These are phyloP conservation scores for Scaeva pyrastri DNA, from an alignment of 2,888 invertebrate genomes.

Conservation along the genomic window DNA sequence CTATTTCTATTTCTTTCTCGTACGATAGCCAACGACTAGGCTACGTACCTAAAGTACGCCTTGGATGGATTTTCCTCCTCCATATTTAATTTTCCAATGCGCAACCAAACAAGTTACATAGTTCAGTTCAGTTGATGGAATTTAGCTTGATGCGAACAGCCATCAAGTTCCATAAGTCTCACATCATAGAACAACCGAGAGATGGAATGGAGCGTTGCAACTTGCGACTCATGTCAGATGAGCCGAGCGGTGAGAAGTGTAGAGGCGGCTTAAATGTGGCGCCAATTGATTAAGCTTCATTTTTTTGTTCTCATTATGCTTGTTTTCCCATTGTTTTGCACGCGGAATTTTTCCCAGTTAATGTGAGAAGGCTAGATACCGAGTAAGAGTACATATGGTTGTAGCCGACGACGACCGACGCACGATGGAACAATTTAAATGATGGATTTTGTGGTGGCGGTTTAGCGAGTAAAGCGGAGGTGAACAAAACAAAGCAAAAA, in stretches of 20 bases:
- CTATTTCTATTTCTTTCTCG: neutral
- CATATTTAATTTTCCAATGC: conserved; percentile 66
- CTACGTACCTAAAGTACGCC: conserved; percentile 26
- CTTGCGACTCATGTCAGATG: conserved; percentile 39
- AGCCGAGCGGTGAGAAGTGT: conserved; percentile 51
- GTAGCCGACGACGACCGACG: too few relatives aligned
- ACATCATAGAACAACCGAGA: conserved; percentile 6
- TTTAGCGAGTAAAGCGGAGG: conserved; percentile 17
- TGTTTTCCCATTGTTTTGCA: conserved; percentile 64
- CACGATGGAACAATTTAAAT: conserved; percentile 39
- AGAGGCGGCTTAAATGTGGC: conserved; percentile 67
- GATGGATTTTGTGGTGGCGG: conserved; percentile 59
- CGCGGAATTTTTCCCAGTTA: conserved; percentile 46
- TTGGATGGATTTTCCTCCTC: conserved; percentile 64
- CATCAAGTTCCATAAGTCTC: conserved; percentile 66
- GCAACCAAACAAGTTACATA: conserved; percentile 58
- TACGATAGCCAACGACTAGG: too few relatives aligned
- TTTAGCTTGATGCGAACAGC: conserved; percentile 39
- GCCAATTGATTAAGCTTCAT: conserved; percentile 67
- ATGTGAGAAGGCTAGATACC: conserved; percentile 24
- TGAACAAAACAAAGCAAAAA: conserved; percentile 22
- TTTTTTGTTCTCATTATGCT: conserved; percentile 56
- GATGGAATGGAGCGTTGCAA: neutral
- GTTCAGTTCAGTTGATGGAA: conserved; percentile 48
- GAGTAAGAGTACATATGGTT: neutral